Percentiles rank a stretch among this genome's conserved stretches.
Evolutionary conservation across 2,797 vertebrate genomes (phyloP).

Genomic region (Luscinia megarhynchos): DNA sequence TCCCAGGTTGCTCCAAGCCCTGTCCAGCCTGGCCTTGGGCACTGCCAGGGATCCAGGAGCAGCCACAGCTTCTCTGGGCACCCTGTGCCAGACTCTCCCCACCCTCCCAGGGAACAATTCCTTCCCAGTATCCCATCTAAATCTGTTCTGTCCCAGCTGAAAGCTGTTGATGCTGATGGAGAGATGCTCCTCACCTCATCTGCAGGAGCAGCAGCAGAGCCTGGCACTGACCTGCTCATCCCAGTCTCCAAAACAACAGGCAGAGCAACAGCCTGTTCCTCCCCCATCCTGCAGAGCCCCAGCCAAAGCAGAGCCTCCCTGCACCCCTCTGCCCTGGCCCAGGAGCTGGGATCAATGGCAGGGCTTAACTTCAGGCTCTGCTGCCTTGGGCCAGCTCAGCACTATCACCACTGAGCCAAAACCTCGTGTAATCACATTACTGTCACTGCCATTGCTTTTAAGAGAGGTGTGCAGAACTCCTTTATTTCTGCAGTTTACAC

Average conservation of each 20-base stretch:
- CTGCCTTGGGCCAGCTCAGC: slow-evolving; percentile 6
- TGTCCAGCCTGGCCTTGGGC: rapidly evolving
- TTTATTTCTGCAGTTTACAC: background rate
- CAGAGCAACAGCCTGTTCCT: background rate
- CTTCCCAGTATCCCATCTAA: background rate
- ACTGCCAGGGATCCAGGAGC: background rate
- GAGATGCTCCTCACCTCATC: background rate
- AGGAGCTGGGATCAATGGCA: background rate
- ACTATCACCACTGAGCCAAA: rapidly evolving
- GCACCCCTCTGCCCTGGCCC: background rate
- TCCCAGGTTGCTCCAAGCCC: background rate
- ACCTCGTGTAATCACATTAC: background rate
- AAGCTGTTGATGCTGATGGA: background rate
- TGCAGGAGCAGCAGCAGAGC: background rate
- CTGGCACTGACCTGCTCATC: background rate
- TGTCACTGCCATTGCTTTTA: background rate
- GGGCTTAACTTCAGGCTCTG: background rate
- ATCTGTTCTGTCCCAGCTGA: background rate
- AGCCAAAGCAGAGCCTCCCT: background rate
- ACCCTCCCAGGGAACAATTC: background rate
- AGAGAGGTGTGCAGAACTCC: background rate
- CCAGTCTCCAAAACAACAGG: background rate
- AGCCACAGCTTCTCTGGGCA: background rate
- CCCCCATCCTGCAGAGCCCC: background rate
- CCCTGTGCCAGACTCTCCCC: rapidly evolving